Base-by-base conservation (phyloP, 2,888 invertebrate species). In the Apodemia duryi region DNA sequence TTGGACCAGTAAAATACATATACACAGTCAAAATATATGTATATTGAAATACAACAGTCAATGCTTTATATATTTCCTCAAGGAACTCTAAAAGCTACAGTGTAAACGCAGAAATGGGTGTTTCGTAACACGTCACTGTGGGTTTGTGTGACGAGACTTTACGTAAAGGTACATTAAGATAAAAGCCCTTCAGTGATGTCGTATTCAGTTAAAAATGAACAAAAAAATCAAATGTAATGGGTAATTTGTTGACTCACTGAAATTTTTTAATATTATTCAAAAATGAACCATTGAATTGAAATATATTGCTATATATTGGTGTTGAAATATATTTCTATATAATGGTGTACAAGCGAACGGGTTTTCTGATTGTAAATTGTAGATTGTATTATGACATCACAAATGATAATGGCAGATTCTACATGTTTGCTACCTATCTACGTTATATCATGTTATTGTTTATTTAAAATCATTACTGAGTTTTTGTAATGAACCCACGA, bases 21-120 rank as follows among this genome's bases (percentile, higher is more conserved):
- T 21, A 21, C 21, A 21, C 21, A 21, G 21, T 21, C 21, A 21
- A 21, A 21, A 21, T 21, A 21, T 21, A 21, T 21, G 21, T 21
- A 67, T 67, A 65, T 66, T 65, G 66, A 65, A 68, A 69, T 38
- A 6, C 6, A 38, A 6, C 7, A 38, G 38, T 38, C 6, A 38
- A 7, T 38, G 6, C 38, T 43, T 11, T 43, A 4, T 46, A 4
- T 5, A 51, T 51, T 51, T 51, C 21, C 7, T 2, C 1, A 51
- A 1, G 6, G 49, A 51, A 51, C 7, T 7, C 21, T 51, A 51
- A 51, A 51, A 51, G n/a, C 49, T 51, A 51, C 49, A 51, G 21
- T 51, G 49, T 51, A 60, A 60, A 60, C 35, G 57, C n/a, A 32
- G 57, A 35, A 35, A 60, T 35, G 57, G 57, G 57, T 60, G 57